phyloP scores from a whole-genome alignment of 2,888 invertebrate species.

The Erpobdella octoculata region DNA sequence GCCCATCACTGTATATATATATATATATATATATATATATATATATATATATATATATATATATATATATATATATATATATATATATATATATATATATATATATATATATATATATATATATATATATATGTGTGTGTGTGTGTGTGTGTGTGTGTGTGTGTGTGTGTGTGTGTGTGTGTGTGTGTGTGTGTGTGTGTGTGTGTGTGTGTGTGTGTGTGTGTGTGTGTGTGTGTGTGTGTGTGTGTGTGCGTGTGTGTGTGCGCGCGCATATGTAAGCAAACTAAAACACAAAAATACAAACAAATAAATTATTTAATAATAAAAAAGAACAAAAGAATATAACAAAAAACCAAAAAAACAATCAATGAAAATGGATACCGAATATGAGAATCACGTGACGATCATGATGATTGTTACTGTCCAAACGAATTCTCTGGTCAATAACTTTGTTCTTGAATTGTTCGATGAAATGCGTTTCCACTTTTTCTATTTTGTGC shows the following conservation, averaged over 20 bases:
- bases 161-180: not conserved
- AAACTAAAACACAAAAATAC: no score
- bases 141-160: not conserved
- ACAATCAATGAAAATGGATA: no score
- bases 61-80: not conserved
- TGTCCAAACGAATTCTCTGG: no score
- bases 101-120: not conserved
- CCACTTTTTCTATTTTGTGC: no score
- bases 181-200: not conserved
- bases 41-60: not conserved
- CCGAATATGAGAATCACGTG: no score
- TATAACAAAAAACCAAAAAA: no score
- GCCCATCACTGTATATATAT: not conserved
- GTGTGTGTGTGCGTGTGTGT: not conserved
- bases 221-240: not conserved
- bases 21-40: not conserved
- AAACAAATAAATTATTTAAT: no score
- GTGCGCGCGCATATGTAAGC: no score
- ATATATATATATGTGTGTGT: not conserved
- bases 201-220: not conserved
- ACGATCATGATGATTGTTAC: no score
- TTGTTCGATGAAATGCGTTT: no score
- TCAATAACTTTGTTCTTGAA: no score
- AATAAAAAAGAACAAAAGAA: no score
- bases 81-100: not conserved